phyloP scores from a whole-genome alignment of 2,888 invertebrate species.

The Ashinkailepas kermadecensis region DNA sequence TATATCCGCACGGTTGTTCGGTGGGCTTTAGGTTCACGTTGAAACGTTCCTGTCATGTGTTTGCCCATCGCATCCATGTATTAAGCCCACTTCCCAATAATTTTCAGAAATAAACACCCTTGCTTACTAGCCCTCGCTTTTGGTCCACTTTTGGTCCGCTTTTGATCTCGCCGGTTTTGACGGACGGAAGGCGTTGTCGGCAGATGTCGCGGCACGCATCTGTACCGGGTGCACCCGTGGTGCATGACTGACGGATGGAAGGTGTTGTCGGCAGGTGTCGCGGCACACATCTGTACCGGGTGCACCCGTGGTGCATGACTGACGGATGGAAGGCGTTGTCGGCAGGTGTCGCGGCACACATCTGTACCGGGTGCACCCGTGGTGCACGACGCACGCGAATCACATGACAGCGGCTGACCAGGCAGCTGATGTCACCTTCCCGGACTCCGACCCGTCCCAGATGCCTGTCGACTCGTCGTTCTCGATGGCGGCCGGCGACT shows the following conservation, averaged over 20 bases:
- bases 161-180: too few species aligned
- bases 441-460: conserved; percentile 73
- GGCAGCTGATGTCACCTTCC: conserved; percentile 66
- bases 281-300: conserved; percentile 60
- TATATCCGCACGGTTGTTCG: too few species aligned
- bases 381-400: conserved; percentile 92
- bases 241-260: conserved; percentile 71
- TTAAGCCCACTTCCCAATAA: too few species aligned
- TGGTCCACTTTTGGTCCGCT: too few species aligned
- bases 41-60: too few species aligned
- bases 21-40: too few species aligned
- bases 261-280: conserved; percentile 51
- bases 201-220: conserved; percentile 57
- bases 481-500: conserved; percentile 96
- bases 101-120: too few species aligned
- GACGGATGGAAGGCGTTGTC: conserved; percentile 44
- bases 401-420: conserved; percentile 75
- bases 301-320: conserved; percentile 94
- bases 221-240: conserved; percentile 84
- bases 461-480: conserved; percentile 60
- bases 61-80: too few species aligned
- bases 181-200: background rate
- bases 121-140: too few species aligned
- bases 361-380: conserved; percentile 77
- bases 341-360: conserved; percentile 55